Conservation (phyloP, 2,113 vertebrate species). For the Seriola quinqueradiata region DNA sequence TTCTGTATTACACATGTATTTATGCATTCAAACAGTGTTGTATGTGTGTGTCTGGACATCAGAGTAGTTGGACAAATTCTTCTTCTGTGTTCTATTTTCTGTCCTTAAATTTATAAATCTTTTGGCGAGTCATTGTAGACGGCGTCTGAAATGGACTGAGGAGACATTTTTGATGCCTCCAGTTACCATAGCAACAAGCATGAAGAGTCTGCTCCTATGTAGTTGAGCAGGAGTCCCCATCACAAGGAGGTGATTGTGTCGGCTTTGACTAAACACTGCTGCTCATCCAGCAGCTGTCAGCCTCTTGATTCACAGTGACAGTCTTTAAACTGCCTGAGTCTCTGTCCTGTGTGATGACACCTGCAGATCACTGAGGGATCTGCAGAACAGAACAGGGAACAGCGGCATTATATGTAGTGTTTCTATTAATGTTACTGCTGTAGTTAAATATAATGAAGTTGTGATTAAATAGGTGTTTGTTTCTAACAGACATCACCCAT, state of each 20-base stretch:
- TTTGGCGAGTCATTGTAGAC: not conserved
- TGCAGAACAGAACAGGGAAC: too few species aligned
- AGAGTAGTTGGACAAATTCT: not conserved
- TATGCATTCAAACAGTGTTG: not conserved
- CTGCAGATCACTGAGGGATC: too few species aligned
- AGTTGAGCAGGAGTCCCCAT: constrained; percentile 57
- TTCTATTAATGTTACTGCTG: not conserved
- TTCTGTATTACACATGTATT: not conserved
- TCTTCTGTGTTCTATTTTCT: not conserved
- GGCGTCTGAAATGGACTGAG: constrained; percentile 23
- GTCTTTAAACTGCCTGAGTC: constrained; percentile 5
- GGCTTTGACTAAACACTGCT: constrained; percentile 47
- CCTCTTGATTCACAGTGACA: constrained; percentile 24
- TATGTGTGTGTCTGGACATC: not conserved
- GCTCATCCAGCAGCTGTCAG: constrained; percentile 8
- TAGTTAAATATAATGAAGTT: not conserved
- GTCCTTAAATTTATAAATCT: not conserved
- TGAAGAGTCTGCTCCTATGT: constrained; percentile 63
- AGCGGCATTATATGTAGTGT: not conserved
- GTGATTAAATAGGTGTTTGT: not conserved
- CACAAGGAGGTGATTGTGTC: constrained; percentile 41
- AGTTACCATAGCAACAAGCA: constrained; percentile 77
- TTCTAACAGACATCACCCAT: constrained; percentile 86
- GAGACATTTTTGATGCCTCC: constrained; percentile 57
- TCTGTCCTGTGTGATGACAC: not conserved